Percentiles rank a stretch among this genome's conserved stretches.
Evolutionary conservation across 1,140 invertebrate species (phyloP).

Genomic region (Polyergus mexicanus): DNA sequence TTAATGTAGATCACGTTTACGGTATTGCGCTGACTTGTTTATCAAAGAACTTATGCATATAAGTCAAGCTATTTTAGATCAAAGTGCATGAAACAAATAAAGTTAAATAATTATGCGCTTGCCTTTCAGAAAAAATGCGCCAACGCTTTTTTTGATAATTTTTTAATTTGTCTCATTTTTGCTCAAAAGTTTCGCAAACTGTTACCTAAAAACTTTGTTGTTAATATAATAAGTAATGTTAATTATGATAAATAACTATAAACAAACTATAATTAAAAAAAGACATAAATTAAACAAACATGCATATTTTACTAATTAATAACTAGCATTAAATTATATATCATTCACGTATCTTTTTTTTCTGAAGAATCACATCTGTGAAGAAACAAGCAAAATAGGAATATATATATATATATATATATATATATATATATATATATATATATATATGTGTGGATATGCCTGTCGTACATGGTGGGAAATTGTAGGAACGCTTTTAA

Average conservation of each 20-base stretch:
- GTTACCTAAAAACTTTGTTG: not conserved
- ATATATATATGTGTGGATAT: not conserved
- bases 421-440: constrained; percentile 11
- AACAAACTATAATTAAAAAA: not conserved
- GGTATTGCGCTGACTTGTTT: constrained; percentile 60
- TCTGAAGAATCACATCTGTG: too few relatives aligned
- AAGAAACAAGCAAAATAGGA: constrained; percentile 21
- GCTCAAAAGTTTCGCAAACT: not conserved
- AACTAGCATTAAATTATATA: not conserved
- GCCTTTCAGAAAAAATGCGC: not conserved
- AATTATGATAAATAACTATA: not conserved
- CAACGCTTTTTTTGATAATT: not conserved
- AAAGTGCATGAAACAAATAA: not conserved
- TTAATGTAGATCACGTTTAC: constrained; percentile 58
- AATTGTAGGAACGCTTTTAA: constrained; percentile 28
- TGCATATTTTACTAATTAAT: not conserved
- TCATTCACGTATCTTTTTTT: constrained; percentile 18
- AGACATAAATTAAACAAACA: not conserved
- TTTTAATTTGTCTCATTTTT: not conserved
- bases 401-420: constrained; percentile 1
- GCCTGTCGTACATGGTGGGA: not conserved
- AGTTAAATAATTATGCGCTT: constrained; percentile 9
- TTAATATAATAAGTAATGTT: not conserved
- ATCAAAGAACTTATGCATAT: constrained; percentile 62
- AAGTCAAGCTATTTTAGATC: constrained; percentile 1